phyloP scores from a whole-genome alignment of 2,797 vertebrate genomes.

The Sebastiscus tertius region DNA sequence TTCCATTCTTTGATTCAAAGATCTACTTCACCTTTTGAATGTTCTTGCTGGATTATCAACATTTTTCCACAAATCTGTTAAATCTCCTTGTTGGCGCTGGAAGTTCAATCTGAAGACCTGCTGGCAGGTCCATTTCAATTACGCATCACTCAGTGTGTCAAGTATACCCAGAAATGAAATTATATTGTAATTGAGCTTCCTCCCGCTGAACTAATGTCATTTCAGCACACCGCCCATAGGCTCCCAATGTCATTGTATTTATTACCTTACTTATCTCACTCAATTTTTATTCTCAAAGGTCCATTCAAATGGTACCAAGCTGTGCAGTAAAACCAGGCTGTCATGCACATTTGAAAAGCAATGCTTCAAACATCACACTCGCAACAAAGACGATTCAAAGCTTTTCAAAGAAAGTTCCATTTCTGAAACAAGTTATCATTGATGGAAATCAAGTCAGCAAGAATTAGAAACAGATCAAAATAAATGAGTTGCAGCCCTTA shows the following conservation, averaged over 20 bases:
- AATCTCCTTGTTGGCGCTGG: constrained; percentile 13
- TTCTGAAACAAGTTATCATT: constrained; percentile 22
- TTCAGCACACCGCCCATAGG: constrained; percentile 49
- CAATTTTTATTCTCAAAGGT: constrained; percentile 40
- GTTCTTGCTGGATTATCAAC: constrained; percentile 9
- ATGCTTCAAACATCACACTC: constrained; percentile 43
- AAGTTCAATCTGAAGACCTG: constrained; percentile 33
- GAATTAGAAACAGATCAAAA: constrained; percentile 18
- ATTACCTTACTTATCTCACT: constrained; percentile 57
- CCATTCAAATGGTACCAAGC: constrained; percentile 46
- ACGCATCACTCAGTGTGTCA: constrained; percentile 43
- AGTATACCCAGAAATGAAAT: constrained; percentile 49
- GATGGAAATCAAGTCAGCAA: constrained; percentile 5
- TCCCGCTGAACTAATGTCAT: constrained; percentile 49
- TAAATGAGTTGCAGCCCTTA: neutral
- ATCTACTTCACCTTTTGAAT: neutral
- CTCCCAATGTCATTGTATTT: constrained; percentile 55
- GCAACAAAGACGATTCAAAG: constrained; percentile 30
- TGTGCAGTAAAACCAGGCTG: constrained; percentile 50
- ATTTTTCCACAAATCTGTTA: constrained; percentile 21
- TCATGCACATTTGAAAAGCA: constrained; percentile 47
- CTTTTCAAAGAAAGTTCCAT: constrained; percentile 29
- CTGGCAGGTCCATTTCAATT: constrained; percentile 51
- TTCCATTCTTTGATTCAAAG: neutral
- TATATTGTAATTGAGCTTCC: constrained; percentile 36